A percentile compares a stretch with the other conserved stretches of the same genome.
Evolutionary conservation across 2,797 vertebrate species (phyloP).

Genomic region (Hydrocynus forskahlii): DNA sequence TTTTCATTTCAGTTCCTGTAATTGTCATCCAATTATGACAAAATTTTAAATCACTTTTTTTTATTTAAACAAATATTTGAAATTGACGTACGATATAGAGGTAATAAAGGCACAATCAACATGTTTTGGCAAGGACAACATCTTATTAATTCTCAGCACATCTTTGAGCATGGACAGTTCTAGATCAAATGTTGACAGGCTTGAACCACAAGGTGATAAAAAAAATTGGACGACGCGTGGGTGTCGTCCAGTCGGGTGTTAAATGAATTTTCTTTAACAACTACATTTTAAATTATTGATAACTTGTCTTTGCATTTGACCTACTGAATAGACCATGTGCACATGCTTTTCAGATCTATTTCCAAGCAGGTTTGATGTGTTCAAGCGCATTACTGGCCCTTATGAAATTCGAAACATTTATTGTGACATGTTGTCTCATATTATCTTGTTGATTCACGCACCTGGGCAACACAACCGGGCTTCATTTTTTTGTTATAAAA

Average conservation of each 20-base stretch:
- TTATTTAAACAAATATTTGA: too few relatives aligned
- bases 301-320: background rate
- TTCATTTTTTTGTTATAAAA: background rate
- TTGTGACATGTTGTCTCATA: background rate
- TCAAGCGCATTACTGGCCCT: background rate
- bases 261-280: background rate
- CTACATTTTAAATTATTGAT: background rate
- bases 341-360: background rate
- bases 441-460: background rate
- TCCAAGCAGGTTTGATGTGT: background rate
- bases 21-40: too few relatives aligned
- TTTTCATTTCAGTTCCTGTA: too few relatives aligned
- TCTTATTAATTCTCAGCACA: background rate
- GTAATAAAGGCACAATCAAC: background rate
- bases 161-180: too few relatives aligned
- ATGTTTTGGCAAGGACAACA: background rate
- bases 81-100: too few relatives aligned
- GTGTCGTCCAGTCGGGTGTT: too few relatives aligned
- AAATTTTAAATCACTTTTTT: too few relatives aligned
- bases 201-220: slow-evolving; percentile 3
- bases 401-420: background rate
- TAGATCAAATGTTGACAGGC: background rate
- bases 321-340: background rate
- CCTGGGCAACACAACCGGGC: background rate
- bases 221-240: background rate